These are phyloP conservation scores for Colletes collaris DNA, from an alignment of 2,888 invertebrate species.

Conservation along the genomic window DNA sequence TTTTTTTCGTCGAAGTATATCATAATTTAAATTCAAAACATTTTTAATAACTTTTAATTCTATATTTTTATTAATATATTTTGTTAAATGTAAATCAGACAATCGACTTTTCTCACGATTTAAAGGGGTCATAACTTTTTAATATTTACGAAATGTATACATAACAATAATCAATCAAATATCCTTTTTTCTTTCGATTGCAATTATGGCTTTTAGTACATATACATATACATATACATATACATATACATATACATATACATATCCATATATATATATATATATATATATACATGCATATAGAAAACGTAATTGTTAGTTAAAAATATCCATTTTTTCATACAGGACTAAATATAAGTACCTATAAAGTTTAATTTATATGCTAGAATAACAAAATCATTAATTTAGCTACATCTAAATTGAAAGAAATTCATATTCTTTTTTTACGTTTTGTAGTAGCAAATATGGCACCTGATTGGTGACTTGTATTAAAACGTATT, in stretches of 20 bases:
- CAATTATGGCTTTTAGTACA: neutral
- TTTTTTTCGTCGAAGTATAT: constrained; percentile 43
- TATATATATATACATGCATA: no score
- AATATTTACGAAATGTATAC: neutral
- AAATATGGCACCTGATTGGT: constrained; percentile 19
- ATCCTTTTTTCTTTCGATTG: neutral
- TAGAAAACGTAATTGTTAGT: neutral
- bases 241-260: no score
- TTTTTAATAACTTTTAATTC: constrained; percentile 40
- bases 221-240: neutral
- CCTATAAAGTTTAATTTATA: constrained; percentile 1
- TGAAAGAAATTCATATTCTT: neutral
- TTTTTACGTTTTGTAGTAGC: neutral
- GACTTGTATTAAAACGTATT: constrained; percentile 17
- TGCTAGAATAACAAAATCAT: neutral
- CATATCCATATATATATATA: no score
- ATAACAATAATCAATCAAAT: neutral
- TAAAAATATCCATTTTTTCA: neutral
- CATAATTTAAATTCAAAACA: constrained; percentile 7
- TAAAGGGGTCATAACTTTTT: constrained; percentile 6
- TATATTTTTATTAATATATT: constrained; percentile 24
- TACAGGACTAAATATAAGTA: neutral
- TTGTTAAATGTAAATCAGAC: constrained; percentile 14
- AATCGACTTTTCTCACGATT: neutral
- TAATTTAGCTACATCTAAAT: neutral